Evolutionary conservation across 2,797 vertebrate genomes (phyloP), one percentile per base, ranked within the genome.

Genomic region (Miichthys miiuy): DNA sequence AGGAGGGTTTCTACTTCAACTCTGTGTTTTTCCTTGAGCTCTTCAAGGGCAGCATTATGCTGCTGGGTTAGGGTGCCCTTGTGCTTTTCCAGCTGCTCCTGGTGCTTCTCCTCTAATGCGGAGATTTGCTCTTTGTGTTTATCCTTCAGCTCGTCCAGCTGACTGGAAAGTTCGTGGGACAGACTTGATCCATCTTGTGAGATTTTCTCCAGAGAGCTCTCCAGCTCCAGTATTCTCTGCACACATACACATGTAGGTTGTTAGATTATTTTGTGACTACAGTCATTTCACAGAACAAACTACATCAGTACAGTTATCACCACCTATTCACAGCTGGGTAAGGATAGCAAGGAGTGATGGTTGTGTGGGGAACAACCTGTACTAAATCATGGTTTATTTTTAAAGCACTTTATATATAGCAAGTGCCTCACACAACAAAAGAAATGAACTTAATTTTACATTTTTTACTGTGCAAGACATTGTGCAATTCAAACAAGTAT

Each of bases 221-320:
- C 96, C 75, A 99, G 89, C 90, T 99, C 97, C 89, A 99, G 94
- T 91, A 98, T 96, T 92, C 94, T 97, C 98, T 99, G 95, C 83
- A 94, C 93, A 46, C 65, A 89, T 42, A 92, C 9, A 88, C 23
- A 86, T 27, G 21, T 3, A 30, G 23, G 57, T 50, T 50, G 54
- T 75, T 60, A 81, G 52, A 75, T 57, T 54, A 17, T 47, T 68
- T 2, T 0, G 44, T 20, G 51, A 60, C 2, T 25, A 55, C 18
- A 72, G 27, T 25, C 6, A 41, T 65, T 74, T 64, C 18, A 65
- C 17, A 60, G 30, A 68, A 48, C 72, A 12, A 41, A 11, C 10
- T 27, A 16, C 38, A 42, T 16, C 18, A 13, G 34, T 30, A 44
- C 3, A 38, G 12, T 34, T 34, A 34, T 17, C 44, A 42, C 17